phyloP scores from a whole-genome alignment of 2,797 vertebrate genomes.

The Otus scops region DNA sequence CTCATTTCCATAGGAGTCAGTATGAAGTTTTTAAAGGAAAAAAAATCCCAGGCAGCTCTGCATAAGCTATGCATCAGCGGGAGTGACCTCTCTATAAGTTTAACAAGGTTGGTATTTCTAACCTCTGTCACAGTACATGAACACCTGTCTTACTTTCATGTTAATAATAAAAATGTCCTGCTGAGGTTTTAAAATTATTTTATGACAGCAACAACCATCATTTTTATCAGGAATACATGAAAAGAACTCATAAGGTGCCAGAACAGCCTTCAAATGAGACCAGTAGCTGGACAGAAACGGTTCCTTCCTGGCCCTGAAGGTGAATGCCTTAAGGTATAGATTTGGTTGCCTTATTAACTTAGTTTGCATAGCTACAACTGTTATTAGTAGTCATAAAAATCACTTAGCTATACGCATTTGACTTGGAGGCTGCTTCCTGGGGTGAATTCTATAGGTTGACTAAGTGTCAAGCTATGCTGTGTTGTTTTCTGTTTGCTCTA shows the following conservation, averaged over 20 bases:
- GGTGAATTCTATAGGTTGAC: constrained; percentile 26
- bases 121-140: background rate
- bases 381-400: constrained; percentile 74
- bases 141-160: background rate
- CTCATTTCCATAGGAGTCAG: background rate
- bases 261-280: background rate
- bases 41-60: background rate
- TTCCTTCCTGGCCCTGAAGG: background rate
- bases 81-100: background rate
- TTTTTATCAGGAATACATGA: background rate
- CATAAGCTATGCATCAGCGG: background rate
- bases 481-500: background rate
- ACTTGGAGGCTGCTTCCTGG: constrained; percentile 48
- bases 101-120: constrained; percentile 1
- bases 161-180: constrained; percentile 12
- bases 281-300: background rate
- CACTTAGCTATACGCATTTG: constrained; percentile 53
- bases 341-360: constrained; percentile 57
- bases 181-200: background rate
- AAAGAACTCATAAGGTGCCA: background rate
- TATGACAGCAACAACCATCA: background rate
- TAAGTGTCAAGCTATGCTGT: background rate
- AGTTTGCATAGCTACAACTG: constrained; percentile 71
- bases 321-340: constrained; percentile 9
- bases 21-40: background rate